Conservation (phyloP, 2,113 vertebrate species). For the Sylvilagus bachmani region DNA sequence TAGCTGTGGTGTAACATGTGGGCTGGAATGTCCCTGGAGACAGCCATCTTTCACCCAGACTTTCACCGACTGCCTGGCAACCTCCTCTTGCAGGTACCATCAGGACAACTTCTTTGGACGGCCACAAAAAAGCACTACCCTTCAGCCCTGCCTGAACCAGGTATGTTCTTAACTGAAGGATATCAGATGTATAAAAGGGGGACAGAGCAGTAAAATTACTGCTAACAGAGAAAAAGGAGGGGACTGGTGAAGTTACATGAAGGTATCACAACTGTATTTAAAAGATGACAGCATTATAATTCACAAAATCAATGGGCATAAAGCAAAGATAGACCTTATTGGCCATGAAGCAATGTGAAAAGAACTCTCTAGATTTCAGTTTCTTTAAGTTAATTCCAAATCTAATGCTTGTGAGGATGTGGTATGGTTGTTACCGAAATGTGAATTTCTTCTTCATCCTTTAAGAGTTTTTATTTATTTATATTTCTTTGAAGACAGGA, state of each 20-base stretch:
- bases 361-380: not conserved
- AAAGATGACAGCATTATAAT: not conserved
- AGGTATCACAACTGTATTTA: slow-evolving; percentile 39
- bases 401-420: not conserved
- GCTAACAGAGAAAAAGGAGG: not conserved
- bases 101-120: not conserved
- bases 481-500: too few species aligned
- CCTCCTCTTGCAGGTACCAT: not conserved
- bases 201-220: not conserved
- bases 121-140: not conserved
- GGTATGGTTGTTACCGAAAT: not conserved
- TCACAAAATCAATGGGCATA: slow-evolving; percentile 37
- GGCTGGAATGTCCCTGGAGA: slow-evolving; percentile 29
- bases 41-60: not conserved
- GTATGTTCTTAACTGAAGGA: not conserved
- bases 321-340: slow-evolving; percentile 27
- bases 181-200: not conserved
- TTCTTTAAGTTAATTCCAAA: slow-evolving; percentile 44
- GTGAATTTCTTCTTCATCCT: not conserved
- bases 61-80: slow-evolving; percentile 58
- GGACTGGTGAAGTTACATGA: slow-evolving; percentile 40
- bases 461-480: not conserved
- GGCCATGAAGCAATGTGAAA: slow-evolving; percentile 18
- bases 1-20: not conserved
- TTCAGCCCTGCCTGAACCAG: not conserved